phyloP scores from a whole-genome alignment of 2,113 vertebrate species.

The Tonatia bakeri region DNA sequence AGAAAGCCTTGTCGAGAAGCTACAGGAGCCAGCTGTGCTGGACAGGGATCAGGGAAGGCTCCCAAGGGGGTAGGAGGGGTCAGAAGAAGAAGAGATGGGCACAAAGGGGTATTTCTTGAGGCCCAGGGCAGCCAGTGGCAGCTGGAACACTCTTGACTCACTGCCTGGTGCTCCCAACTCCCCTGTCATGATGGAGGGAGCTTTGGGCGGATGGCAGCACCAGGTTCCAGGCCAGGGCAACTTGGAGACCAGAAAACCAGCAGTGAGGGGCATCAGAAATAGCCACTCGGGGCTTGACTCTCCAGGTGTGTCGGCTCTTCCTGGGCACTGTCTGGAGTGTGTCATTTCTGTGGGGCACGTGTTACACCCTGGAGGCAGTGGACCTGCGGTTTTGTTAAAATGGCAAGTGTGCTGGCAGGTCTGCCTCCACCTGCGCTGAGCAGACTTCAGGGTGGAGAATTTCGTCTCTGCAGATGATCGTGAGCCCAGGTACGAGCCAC shows the following conservation, averaged over 20 bases:
- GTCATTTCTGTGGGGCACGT: constrained; percentile 24
- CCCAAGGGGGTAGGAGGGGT: not conserved
- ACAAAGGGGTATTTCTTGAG: not conserved
- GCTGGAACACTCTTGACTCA: not conserved
- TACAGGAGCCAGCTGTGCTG: not conserved
- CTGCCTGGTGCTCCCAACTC: accelerated
- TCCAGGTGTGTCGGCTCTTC: constrained; percentile 32
- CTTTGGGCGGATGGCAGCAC: not conserved
- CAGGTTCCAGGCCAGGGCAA: not conserved
- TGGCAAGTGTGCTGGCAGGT: not conserved
- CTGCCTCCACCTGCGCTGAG: constrained; percentile 46
- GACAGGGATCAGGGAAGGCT: not conserved
- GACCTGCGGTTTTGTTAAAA: not conserved
- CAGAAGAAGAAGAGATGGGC: not conserved
- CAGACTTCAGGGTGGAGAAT: not conserved
- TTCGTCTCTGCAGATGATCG: not conserved
- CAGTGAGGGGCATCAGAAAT: constrained; percentile 14
- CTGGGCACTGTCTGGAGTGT: constrained; percentile 30
- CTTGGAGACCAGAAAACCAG: not conserved
- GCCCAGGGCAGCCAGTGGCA: not conserved
- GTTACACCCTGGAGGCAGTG: constrained; percentile 31
- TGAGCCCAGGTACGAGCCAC: constrained; percentile 53
- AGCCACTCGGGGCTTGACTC: constrained; percentile 12
- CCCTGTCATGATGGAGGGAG: accelerated
- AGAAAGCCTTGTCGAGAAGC: not conserved